Evolutionary conservation across 2,797 vertebrate genomes (phyloP).

Genomic region (Salmo trutta): DNA sequence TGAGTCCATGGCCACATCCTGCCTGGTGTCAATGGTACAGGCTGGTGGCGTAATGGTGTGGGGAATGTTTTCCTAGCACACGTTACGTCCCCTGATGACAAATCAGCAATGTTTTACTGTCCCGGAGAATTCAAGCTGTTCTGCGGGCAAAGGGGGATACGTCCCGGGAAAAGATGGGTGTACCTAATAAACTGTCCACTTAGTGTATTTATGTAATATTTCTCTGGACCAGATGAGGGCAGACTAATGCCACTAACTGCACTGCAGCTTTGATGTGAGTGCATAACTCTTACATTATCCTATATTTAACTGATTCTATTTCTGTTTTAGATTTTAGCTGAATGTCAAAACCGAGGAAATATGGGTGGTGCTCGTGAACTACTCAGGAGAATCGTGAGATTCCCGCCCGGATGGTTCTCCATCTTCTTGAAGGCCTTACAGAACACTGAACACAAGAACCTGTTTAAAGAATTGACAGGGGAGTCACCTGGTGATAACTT

Average conservation of each 20-base stretch:
- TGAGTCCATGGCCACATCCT: too few relatives aligned
- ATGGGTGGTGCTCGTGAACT: slow-evolving; percentile 79
- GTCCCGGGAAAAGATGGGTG: too few relatives aligned
- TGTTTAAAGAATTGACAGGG: slow-evolving; percentile 75
- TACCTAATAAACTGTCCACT: too few relatives aligned
- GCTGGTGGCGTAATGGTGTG: too few relatives aligned
- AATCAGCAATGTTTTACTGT: too few relatives aligned
- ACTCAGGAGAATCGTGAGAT: slow-evolving; percentile 58
- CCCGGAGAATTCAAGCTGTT: too few relatives aligned
- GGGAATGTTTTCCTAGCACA: too few relatives aligned
- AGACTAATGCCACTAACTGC: slow-evolving; percentile 20
- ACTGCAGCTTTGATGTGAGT: too few relatives aligned
- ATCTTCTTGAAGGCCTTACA: slow-evolving; percentile 75
- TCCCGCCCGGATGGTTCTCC: slow-evolving; percentile 65
- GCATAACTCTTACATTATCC: background rate
- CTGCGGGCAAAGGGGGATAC: too few relatives aligned
- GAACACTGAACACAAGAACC: slow-evolving; percentile 38
- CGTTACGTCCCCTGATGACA: too few relatives aligned
- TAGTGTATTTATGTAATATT: background rate
- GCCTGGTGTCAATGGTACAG: too few relatives aligned
- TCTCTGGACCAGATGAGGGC: slow-evolving; percentile 55
- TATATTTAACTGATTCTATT: background rate
- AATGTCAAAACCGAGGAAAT: slow-evolving; percentile 53
- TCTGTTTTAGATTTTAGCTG: slow-evolving; percentile 72
- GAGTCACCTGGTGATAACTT: slow-evolving; percentile 13